Base-by-base conservation (phyloP, 2,113 vertebrate genomes). In the Pseudolaguvia tuberculata region DNA sequence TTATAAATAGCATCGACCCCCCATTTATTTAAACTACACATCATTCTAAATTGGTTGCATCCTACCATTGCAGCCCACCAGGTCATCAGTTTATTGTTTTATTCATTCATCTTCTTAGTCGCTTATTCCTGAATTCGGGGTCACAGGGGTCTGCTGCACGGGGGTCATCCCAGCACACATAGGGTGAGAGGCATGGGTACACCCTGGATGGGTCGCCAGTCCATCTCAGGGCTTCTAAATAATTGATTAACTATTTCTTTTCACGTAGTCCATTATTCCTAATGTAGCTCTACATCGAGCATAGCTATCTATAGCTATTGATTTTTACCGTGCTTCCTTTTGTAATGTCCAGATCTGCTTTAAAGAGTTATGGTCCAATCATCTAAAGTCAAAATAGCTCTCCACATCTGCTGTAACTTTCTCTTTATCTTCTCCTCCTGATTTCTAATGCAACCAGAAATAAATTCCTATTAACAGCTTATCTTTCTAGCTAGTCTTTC, bases 241-340 rank as follows among this genome's bases (percentile, higher is more conserved):
- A 73, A 73, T 73, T 80, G 0, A 77, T 57, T 77, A 57, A 56
- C 75, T 51, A 50, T 61, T 59, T 72, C 35, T 45, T 17, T 21
- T 62, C 48, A 57, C 55, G 47, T 31, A 68, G 56, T 70, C 79
- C 79, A 77, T 77, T 73, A 80, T 63, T n/a, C n/a, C n/a, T n/a
- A n/a, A n/a, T n/a, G n/a, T n/a, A n/a, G n/a, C n/a, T 69, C 39
- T 70, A 13, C 35, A 65, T 23, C 35, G 29, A 53, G n/a, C 35
- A 45, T 66, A 61, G 45, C 5, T 62, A 65, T 79, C 55, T 73
- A 50, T 73, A 68, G 62, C 3, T 70, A 80, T 77, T 73, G 79
- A 77, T 80, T 70, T 72, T 63, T 63, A 29, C 14, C n/a, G 23
- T 21, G 29, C 56, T 70, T 47, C 53, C 55, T 67, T 75, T 76